Evolutionary conservation across 2,888 invertebrate species (phyloP).

Genomic region (Chrysomela aeneicollis): DNA sequence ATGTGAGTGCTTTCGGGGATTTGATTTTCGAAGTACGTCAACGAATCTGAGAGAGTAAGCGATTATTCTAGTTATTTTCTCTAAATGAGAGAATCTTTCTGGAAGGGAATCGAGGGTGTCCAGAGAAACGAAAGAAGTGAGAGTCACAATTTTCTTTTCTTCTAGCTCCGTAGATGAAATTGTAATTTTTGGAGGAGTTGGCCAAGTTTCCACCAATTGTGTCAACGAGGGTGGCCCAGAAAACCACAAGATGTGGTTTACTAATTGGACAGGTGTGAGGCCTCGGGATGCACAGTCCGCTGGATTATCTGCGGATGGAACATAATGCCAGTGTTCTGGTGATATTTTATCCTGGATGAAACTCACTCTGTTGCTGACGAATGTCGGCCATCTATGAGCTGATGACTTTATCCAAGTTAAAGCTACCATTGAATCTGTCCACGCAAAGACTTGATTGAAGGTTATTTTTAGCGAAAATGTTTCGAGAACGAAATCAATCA

Average conservation of each 20-base stretch:
- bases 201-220: not conserved
- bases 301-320: not conserved
- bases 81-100: not conserved
- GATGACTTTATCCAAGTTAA: not conserved
- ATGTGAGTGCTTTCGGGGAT: too few species aligned
- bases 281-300: not conserved
- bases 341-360: not conserved
- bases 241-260: not conserved
- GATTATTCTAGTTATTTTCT: not conserved
- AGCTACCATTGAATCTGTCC: not conserved
- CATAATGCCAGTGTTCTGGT: not conserved
- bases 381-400: not conserved
- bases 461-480: not conserved
- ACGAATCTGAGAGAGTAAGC: not conserved
- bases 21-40: too few species aligned
- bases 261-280: not conserved
- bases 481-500: not conserved
- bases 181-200: not conserved
- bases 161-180: too few species aligned
- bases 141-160: not conserved
- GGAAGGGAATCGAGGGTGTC: not conserved
- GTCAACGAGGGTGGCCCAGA: not conserved
- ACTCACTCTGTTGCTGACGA: not conserved
- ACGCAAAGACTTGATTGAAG: not conserved
- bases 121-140: not conserved